Base-by-base conservation (phyloP, 2,797 vertebrate species). In the Synaphobranchus kaupii region DNA sequence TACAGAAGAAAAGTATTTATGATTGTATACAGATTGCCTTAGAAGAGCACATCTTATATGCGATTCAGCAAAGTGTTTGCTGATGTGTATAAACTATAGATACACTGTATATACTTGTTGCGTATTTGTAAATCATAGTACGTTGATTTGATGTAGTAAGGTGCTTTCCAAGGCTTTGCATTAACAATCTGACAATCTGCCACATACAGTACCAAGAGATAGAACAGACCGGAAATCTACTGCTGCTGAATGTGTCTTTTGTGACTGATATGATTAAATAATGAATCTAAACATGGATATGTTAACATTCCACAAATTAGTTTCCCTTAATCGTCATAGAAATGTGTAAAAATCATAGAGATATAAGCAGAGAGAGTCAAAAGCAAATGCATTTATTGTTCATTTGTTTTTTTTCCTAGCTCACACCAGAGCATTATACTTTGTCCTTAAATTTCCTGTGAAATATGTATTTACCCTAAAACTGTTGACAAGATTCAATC, bases 401-500 rank as follows among this genome's bases (percentile, higher is more conserved):
- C 15, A 5, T 58, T 17, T 20, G 15, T 58, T 17, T 58, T 54
- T 54, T 58, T 58, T 56, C 17, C 4, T 58, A 17, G 56, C 15
- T 58, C 56, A 58, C 15, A 58, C 17, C 15, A 17, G 56, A 15
- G 56, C 17, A 58, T 17, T 58, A 58, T 58, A 58, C 52, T 13
- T 12, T 54, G 52, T 10, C 12, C 20, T 63, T 63, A n/a, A 20
- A 63, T 63, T 63, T 4, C 17, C 25, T 22, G 20, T 8, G 1
- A 0, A 25, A 68, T 68, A 10, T 47, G 76, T 47, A 85, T 85
- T 76, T 0, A 47, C 84, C 86, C 12, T n/a, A 20, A 84, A 81
- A 71, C 88, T 58, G 48, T 54, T n/a, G 82, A 50, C 50, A n/a
- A 52, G 44, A 39, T 66, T 89, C 89, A 66, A 89, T 63, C 81